A percentile compares a stretch with the other conserved stretches of the same genome.
phyloP scores from a whole-genome alignment of 2,113 vertebrate species.

The Falco punctatus region DNA sequence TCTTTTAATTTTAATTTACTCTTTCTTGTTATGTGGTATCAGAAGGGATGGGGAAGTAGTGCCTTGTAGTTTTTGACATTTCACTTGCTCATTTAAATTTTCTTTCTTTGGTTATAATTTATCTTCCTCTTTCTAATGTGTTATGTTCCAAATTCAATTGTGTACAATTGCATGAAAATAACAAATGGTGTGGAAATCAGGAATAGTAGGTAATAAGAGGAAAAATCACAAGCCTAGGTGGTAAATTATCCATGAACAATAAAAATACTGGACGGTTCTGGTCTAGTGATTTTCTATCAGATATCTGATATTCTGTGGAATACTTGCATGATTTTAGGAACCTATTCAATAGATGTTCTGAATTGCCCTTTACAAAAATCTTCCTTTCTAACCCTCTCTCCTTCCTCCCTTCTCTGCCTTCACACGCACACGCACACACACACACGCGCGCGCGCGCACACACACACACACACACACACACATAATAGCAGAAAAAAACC shows the following conservation, averaged over 20 bases:
- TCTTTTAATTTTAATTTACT: background rate
- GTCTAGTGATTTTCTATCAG: slow-evolving; percentile 19
- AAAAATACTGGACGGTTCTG: slow-evolving; percentile 16
- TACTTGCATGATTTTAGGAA: background rate
- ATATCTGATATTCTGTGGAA: background rate
- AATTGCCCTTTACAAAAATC: background rate
- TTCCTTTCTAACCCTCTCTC: background rate
- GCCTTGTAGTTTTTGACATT: background rate
- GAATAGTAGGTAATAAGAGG: slow-evolving; percentile 36
- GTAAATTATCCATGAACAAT: slow-evolving; percentile 56
- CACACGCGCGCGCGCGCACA: too few species aligned
- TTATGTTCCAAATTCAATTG: slow-evolving; percentile 64
- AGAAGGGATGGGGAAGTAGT: background rate
- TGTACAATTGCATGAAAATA: slow-evolving; percentile 59
- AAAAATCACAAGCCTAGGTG: background rate
- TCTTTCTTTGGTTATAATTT: slow-evolving; percentile 35
- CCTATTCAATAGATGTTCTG: background rate
- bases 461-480: fast-evolving
- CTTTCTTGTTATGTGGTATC: background rate
- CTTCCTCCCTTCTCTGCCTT: background rate
- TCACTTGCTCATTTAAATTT: slow-evolving; percentile 8
- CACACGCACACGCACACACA: background rate
- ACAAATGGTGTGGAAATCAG: slow-evolving; percentile 30
- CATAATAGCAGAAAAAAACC: background rate
- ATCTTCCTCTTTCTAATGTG: slow-evolving; percentile 37